Evolutionary conservation across 64 coral and sea anemone species (phyloP).

Genomic region (Pachyseris speciosa): DNA sequence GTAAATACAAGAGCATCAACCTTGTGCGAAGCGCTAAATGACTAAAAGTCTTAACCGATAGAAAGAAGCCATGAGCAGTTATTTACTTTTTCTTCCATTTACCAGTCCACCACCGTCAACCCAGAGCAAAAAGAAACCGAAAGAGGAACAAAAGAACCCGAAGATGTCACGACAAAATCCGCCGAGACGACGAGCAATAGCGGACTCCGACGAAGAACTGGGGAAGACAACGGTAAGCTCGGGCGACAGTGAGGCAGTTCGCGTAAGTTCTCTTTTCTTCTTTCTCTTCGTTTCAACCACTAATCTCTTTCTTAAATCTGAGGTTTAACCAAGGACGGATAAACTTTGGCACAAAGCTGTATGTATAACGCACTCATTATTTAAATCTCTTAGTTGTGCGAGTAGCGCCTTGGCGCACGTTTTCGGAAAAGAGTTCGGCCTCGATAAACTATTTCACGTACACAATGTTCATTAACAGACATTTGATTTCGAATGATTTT

Average conservation of each 20-base stretch:
- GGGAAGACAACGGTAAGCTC: constrained; percentile 5
- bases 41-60: not conserved
- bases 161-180: constrained; percentile 8
- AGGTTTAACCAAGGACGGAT: too few species aligned
- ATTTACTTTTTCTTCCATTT: not conserved
- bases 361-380: too few species aligned
- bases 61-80: not conserved
- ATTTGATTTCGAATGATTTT: too few species aligned
- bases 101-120: constrained; percentile 26
- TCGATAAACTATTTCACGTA: too few species aligned
- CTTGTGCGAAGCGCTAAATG: too few species aligned
- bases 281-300: not conserved
- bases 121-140: constrained; percentile 21
- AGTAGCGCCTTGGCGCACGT: too few species aligned
- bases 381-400: too few species aligned
- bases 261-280: not conserved
- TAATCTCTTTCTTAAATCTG: not conserved
- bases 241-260: constrained; percentile 22
- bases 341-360: too few species aligned
- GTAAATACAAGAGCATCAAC: too few species aligned
- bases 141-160: not conserved
- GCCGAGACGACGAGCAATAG: not conserved
- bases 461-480: too few species aligned
- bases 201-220: constrained; percentile 42
- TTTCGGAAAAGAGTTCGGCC: too few species aligned